Percentiles rank a stretch among this genome's conserved stretches.
Conservation (phyloP, 2,888 invertebrate genomes). For the Gortyna flavago region DNA sequence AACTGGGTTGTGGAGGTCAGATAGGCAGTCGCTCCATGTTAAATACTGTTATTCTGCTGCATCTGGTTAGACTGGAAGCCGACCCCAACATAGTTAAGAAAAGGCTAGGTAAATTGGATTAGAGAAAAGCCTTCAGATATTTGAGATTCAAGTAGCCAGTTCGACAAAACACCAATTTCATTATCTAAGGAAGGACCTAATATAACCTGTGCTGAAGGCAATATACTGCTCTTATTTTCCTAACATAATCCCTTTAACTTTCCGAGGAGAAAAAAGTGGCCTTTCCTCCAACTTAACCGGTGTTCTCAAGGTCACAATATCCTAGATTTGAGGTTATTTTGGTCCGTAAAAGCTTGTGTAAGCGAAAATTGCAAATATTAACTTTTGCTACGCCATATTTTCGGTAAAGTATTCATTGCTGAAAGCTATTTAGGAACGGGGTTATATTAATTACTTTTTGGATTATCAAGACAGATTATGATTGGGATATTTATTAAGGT, state of each 20-base stretch:
- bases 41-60: too few relatives aligned
- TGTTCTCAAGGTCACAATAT: constrained; percentile 14
- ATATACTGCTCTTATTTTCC: background rate
- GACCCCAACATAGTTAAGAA: too few relatives aligned
- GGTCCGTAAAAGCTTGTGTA: constrained; percentile 31
- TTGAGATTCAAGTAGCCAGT: background rate
- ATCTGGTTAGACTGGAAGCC: too few relatives aligned
- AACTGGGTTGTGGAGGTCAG: too few relatives aligned
- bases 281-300: background rate
- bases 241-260: background rate
- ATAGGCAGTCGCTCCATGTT: too few relatives aligned
- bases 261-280: background rate
- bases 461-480: constrained; percentile 18
- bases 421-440: background rate
- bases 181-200: background rate
- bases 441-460: constrained; percentile 53
- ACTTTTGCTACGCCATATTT: constrained; percentile 33
- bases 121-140: background rate
- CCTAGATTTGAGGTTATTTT: constrained; percentile 15
- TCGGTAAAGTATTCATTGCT: constrained; percentile 29
- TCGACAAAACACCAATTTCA: background rate
- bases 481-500: background rate
- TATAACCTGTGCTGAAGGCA: background rate
- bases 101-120: too few relatives aligned
- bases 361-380: constrained; percentile 54